Conservation (phyloP, 2,888 invertebrate genomes). For the Drosophila fungiperda region DNA sequence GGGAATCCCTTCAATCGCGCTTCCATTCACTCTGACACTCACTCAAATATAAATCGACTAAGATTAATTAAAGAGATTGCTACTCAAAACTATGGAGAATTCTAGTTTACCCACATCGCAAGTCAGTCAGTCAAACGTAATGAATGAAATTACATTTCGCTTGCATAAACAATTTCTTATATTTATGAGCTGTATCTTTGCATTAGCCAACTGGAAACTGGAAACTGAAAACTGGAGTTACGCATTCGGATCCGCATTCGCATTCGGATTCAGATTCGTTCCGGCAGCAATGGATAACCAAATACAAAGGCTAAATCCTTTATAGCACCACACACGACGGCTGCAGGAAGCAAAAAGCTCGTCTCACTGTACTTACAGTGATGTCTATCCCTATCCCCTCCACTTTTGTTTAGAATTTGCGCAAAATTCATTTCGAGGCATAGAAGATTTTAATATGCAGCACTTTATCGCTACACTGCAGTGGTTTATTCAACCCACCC, state of each 20-base stretch:
- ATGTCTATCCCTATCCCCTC: background rate
- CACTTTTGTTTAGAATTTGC: conserved; percentile 69
- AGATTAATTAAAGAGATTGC: conserved; percentile 22
- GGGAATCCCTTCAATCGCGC: background rate
- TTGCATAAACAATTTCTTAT: conserved; percentile 61
- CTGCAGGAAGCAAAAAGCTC: conserved; percentile 1
- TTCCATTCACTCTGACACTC: background rate
- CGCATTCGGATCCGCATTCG: conserved; percentile 58
- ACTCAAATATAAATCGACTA: conserved; percentile 1
- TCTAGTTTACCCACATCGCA: conserved; percentile 17
- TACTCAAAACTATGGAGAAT: conserved; percentile 8
- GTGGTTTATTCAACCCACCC: conserved; percentile 15
- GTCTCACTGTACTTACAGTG: background rate
- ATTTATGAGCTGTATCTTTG: conserved; percentile 40
- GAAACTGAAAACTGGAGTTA: conserved; percentile 52
- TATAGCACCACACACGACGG: conserved; percentile 33
- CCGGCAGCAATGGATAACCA: conserved; percentile 43
- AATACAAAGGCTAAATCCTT: conserved; percentile 56
- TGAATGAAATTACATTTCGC: conserved; percentile 59
- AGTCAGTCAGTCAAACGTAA: conserved; percentile 46
- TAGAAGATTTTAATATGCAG: conserved; percentile 65
- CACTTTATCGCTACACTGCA: conserved; percentile 67
- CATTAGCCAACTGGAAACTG: conserved; percentile 57
- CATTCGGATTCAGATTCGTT: conserved; percentile 53
- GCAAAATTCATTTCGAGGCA: conserved; percentile 77